A percentile compares a stretch with the other conserved stretches of the same genome.
These are phyloP conservation scores for Mola mola DNA, from an alignment of 2,113 vertebrate genomes.

Conservation along the genomic window DNA sequence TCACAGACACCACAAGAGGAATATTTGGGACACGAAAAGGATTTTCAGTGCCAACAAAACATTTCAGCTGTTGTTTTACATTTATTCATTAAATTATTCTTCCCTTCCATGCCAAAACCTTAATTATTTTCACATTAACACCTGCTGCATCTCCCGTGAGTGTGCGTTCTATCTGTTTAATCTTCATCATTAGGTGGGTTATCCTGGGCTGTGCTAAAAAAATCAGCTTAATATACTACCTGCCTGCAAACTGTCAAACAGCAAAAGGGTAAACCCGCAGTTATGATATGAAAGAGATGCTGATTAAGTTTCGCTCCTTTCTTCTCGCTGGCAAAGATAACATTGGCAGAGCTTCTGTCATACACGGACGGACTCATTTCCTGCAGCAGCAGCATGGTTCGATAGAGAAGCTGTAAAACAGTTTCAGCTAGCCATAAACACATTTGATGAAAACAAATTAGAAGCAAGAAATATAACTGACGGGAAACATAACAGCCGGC, in stretches of 20 bases:
- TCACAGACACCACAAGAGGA: conserved; percentile 68
- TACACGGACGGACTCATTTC: conserved; percentile 80
- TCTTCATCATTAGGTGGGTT: conserved; percentile 64
- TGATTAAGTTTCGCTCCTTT: conserved; percentile 44
- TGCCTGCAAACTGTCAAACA: conserved; percentile 23
- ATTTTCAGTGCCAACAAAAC: conserved; percentile 69
- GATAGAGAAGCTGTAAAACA: conserved; percentile 81
- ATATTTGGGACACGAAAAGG: conserved; percentile 53
- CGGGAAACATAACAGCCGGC: conserved; percentile 80
- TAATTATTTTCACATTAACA: conserved; percentile 82
- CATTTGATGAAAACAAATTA: conserved; percentile 85
- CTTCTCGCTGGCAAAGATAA: conserved; percentile 53
- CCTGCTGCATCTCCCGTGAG: conserved; percentile 76
- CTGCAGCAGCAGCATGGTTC: conserved; percentile 76
- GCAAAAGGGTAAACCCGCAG: conserved; percentile 38
- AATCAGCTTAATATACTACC: conserved; percentile 40
- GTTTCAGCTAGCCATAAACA: conserved; percentile 81
- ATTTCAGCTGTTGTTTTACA: conserved; percentile 82
- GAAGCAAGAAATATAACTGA: conserved; percentile 81
- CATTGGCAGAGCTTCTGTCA: conserved; percentile 66
- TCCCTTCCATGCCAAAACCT: conserved; percentile 77
- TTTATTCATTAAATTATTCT: conserved; percentile 84
- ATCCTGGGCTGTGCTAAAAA: conserved; percentile 27
- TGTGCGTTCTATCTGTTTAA: conserved; percentile 64
- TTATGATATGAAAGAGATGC: conserved; percentile 43